phyloP scores from a whole-genome alignment of 2,797 vertebrate genomes.

The Mergus octosetaceus region DNA sequence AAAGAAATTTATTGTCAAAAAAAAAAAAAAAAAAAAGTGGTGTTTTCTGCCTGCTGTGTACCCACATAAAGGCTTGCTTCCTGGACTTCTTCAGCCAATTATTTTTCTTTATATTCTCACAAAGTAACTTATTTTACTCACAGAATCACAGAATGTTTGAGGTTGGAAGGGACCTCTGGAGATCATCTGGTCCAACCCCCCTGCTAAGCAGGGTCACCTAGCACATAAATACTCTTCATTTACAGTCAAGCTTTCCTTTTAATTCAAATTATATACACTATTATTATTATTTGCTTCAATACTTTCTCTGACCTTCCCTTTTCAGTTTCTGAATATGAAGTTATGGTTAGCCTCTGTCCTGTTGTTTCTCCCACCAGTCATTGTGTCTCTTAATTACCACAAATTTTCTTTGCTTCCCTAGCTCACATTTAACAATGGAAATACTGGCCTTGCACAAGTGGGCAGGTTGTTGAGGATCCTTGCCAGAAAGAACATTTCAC shows the following conservation, averaged over 20 bases:
- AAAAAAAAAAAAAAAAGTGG: background rate
- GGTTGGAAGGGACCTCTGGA: too few relatives aligned
- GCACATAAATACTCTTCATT: background rate
- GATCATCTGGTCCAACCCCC: too few relatives aligned
- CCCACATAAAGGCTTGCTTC: rapidly evolving
- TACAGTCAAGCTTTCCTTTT: background rate
- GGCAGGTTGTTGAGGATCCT: background rate
- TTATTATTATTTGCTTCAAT: background rate
- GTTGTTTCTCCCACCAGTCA: background rate
- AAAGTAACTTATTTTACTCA: too few relatives aligned
- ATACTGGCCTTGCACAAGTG: background rate
- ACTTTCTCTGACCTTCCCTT: background rate
- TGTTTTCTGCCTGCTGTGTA: background rate
- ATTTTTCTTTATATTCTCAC: background rate
- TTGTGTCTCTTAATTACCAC: background rate
- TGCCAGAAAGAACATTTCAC: background rate
- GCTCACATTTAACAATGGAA: background rate
- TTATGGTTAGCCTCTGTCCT: rapidly evolving
- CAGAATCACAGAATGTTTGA: too few relatives aligned
- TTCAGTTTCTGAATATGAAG: background rate
- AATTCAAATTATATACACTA: background rate
- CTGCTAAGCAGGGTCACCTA: too few relatives aligned
- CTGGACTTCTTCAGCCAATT: background rate
- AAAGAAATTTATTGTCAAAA: background rate
- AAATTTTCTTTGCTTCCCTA: background rate